phyloP scores from a whole-genome alignment of 1,140 invertebrate genomes.

The Lepidotrigona ventralis region DNA sequence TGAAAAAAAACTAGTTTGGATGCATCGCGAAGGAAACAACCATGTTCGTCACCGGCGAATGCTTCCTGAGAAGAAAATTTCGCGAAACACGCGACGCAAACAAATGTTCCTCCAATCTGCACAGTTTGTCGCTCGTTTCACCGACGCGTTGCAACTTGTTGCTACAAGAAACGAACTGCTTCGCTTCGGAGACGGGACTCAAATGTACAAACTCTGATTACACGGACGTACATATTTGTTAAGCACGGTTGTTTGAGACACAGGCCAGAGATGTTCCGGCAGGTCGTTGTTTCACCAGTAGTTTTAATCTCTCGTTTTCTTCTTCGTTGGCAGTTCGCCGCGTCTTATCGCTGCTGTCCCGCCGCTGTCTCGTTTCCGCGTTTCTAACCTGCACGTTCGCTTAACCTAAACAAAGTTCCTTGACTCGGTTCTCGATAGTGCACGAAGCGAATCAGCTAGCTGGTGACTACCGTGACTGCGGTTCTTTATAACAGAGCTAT shows the following conservation, averaged over 20 bases:
- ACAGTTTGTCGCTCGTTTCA: neutral
- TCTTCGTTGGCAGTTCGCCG: neutral
- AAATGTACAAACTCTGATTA: neutral
- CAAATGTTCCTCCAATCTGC: neutral
- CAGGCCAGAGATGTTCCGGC: no score
- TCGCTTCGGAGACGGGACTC: neutral
- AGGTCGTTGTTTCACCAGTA: neutral
- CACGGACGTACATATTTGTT: no score
- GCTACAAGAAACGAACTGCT: neutral
- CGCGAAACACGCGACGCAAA: neutral
- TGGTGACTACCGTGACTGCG: constrained; percentile 41
- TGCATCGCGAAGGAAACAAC: neutral
- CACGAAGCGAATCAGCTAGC: constrained; percentile 29
- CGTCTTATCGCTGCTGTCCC: neutral
- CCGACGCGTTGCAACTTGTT: neutral
- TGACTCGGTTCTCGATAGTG: constrained; percentile 53
- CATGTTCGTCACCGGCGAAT: no score
- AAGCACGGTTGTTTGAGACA: no score
- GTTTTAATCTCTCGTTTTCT: neutral
- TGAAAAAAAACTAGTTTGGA: constrained; percentile 35
- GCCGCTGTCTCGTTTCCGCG: neutral
- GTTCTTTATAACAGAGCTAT: constrained; percentile 53
- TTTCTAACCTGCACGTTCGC: neutral
- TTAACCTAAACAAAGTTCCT: constrained; percentile 43
- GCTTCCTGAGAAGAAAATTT: no score